Conservation (phyloP, 2,888 invertebrate genomes). For the Rosalia funebris region DNA sequence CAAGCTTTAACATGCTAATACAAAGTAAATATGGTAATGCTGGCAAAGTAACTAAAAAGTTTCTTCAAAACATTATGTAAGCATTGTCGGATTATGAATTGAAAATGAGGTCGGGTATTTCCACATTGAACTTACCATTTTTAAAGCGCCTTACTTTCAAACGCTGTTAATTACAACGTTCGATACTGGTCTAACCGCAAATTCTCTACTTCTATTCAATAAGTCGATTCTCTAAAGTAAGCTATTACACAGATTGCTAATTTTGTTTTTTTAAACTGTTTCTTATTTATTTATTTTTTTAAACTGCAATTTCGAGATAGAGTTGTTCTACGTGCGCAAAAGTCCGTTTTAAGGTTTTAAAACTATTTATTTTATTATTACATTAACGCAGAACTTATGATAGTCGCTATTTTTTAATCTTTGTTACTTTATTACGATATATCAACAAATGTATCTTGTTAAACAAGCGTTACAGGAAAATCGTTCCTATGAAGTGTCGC, state of each 20-base stretch:
- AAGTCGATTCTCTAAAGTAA: slow-evolving; percentile 7
- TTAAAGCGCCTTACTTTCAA: slow-evolving; percentile 20
- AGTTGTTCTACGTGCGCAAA: too few species aligned
- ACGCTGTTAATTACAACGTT: slow-evolving; percentile 31
- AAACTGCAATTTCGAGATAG: too few species aligned
- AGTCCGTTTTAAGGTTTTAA: too few species aligned
- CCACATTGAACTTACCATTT: slow-evolving; percentile 27
- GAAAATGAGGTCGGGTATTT: slow-evolving; percentile 25
- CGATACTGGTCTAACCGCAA: slow-evolving; percentile 22
- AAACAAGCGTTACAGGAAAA: too few species aligned
- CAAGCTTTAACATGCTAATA: slow-evolving; percentile 16
- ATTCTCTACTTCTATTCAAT: slow-evolving; percentile 16
- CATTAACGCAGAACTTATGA: too few species aligned
- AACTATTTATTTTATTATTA: too few species aligned
- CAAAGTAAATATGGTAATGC: slow-evolving; percentile 22
- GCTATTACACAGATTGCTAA: neutral
- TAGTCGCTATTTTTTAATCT: too few species aligned
- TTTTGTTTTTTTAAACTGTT: too few species aligned
- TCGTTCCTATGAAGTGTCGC: too few species aligned
- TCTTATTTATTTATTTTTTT: too few species aligned
- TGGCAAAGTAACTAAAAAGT: slow-evolving; percentile 23
- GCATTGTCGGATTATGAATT: slow-evolving; percentile 26
- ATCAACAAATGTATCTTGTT: too few species aligned
- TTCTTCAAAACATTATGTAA: slow-evolving; percentile 10
- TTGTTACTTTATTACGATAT: too few species aligned